phyloP scores from a whole-genome alignment of 2,888 invertebrate species.

The Lochmaea capreae region DNA sequence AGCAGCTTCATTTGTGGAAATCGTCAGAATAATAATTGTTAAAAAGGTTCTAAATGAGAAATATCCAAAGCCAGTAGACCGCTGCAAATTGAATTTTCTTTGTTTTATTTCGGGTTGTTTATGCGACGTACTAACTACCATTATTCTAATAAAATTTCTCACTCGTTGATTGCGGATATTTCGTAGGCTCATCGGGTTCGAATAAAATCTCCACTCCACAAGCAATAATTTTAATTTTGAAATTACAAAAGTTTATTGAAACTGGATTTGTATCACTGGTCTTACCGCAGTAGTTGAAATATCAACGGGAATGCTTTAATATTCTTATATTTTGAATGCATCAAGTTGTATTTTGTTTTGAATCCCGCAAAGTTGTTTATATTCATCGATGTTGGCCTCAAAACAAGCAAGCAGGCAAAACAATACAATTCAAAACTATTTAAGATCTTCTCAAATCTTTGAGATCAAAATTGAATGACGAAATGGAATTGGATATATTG shows the following conservation, averaged over 20 bases:
- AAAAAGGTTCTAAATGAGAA: constrained; percentile 29
- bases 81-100: constrained; percentile 35
- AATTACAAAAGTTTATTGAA: constrained; percentile 26
- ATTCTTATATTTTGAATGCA: neutral
- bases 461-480: too few relatives aligned
- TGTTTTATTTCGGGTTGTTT: constrained; percentile 30
- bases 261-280: constrained; percentile 4
- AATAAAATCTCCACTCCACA: constrained; percentile 21
- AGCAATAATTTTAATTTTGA: constrained; percentile 16
- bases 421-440: too few relatives aligned
- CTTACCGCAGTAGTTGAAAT: neutral
- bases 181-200: constrained; percentile 21
- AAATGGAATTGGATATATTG: too few relatives aligned
- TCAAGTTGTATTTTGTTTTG: neutral
- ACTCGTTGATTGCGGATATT: constrained; percentile 25
- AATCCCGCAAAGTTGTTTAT: too few relatives aligned
- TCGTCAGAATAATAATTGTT: constrained; percentile 30
- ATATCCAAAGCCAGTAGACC: constrained; percentile 29
- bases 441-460: too few relatives aligned
- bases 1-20: constrained; percentile 21
- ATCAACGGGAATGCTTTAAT: neutral
- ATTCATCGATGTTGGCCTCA: too few relatives aligned
- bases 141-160: constrained; percentile 35
- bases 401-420: too few relatives aligned
- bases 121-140: constrained; percentile 31